Evolutionary conservation across 2,113 vertebrate genomes (phyloP).

Genomic region (Phoenicopterus ruber): DNA sequence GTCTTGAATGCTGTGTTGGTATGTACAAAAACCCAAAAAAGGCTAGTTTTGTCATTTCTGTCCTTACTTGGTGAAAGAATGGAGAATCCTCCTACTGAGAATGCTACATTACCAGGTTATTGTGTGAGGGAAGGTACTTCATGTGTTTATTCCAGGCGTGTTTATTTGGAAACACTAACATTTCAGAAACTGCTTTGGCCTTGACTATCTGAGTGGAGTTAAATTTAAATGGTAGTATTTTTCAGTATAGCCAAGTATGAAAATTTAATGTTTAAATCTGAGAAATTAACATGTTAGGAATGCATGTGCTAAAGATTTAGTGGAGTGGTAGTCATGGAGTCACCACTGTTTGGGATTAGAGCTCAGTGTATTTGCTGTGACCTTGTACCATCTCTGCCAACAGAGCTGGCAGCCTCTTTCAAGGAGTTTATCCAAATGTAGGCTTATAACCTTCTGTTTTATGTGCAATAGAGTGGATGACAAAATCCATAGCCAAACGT

Average conservation of each 20-base stretch:
- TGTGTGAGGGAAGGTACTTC: neutral
- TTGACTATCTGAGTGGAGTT: neutral
- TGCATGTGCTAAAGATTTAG: neutral
- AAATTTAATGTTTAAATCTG: neutral
- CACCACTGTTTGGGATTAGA: slow-evolving; percentile 7
- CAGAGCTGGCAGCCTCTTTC: neutral
- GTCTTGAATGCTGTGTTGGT: neutral
- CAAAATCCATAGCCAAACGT: neutral
- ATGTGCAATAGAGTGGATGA: neutral
- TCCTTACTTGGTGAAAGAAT: neutral
- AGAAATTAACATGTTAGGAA: neutral
- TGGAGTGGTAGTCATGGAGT: slow-evolving; percentile 34
- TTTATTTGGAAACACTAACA: neutral
- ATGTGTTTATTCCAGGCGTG: neutral
- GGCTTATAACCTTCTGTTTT: neutral
- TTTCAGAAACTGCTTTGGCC: neutral
- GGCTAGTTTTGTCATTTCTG: neutral
- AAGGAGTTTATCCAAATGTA: neutral
- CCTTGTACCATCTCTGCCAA: slow-evolving; percentile 4
- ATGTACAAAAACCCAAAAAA: neutral
- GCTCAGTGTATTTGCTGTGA: neutral
- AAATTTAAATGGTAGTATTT: neutral
- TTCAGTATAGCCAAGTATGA: neutral
- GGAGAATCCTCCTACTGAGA: neutral
- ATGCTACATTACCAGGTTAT: neutral